Evolutionary conservation across 2,888 invertebrate genomes (phyloP).

Genomic region (Pyrrhia umbra): DNA sequence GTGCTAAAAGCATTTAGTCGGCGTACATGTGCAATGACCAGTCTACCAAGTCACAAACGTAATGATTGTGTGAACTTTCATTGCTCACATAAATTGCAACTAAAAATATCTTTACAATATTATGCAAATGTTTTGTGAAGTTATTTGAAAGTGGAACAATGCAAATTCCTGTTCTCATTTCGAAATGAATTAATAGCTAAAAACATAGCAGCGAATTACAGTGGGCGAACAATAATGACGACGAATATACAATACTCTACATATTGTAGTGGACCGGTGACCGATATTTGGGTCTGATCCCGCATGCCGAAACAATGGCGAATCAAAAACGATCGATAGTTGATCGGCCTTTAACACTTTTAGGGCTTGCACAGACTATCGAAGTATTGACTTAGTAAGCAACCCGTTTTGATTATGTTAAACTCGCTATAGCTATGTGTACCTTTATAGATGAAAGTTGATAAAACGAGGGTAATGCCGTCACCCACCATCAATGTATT

Average conservation of each 20-base stretch:
- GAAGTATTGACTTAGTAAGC: conserved; percentile 28
- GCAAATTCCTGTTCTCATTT: conserved; percentile 17
- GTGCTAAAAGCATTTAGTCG: background rate
- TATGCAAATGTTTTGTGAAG: background rate
- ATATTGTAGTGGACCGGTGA: conserved; percentile 49
- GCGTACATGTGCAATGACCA: too few relatives aligned
- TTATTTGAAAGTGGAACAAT: conserved; percentile 3
- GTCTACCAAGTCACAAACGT: background rate
- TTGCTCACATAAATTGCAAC: background rate
- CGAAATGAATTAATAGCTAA: conserved; percentile 14
- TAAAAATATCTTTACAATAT: background rate
- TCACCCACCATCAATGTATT: conserved; percentile 3
- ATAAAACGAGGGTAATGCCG: conserved; percentile 7
- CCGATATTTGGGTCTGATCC: conserved; percentile 50
- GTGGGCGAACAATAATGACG: conserved; percentile 31
- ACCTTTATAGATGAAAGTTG: conserved; percentile 5
- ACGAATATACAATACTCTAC: conserved; percentile 21
- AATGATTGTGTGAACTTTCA: background rate
- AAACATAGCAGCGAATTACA: conserved; percentile 15
- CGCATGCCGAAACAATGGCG: conserved; percentile 57
- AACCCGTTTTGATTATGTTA: conserved; percentile 29
- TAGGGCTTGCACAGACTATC: conserved; percentile 42
- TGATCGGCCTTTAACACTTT: conserved; percentile 55
- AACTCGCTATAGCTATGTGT: conserved; percentile 13
- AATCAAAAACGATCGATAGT: conserved; percentile 52